These are phyloP conservation scores for Aeoliscus strigatus DNA, from an alignment of 2,797 vertebrate species.

Conservation along the genomic window DNA sequence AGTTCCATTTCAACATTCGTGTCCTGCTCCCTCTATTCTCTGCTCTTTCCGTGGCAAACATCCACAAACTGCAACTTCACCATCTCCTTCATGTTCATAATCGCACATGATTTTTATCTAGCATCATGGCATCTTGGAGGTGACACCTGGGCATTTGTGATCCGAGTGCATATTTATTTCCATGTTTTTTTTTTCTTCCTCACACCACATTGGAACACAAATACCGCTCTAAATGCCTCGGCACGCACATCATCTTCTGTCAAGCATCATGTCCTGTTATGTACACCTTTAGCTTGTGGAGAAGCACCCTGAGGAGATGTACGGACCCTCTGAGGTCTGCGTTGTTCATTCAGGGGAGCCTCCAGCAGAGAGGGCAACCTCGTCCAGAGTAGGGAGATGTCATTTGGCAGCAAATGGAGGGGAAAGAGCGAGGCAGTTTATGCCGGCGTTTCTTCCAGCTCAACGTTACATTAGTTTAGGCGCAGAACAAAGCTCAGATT, in stretches of 20 bases:
- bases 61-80: too few relatives aligned
- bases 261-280: conserved; percentile 12
- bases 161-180: too few relatives aligned
- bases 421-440: conserved; percentile 56
- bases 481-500: conserved; percentile 59
- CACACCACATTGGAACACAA: conserved; percentile 26
- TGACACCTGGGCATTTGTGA: too few relatives aligned
- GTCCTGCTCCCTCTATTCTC: too few relatives aligned
- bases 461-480: conserved; percentile 38
- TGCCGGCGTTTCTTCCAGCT: conserved; percentile 40
- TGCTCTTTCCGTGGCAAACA: too few relatives aligned
- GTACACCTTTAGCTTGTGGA: conserved; percentile 36
- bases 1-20: too few relatives aligned
- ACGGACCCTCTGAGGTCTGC: conserved; percentile 47
- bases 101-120: too few relatives aligned
- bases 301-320: conserved; percentile 40
- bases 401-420: conserved; percentile 73
- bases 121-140: too few relatives aligned
- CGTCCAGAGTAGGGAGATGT: conserved; percentile 49
- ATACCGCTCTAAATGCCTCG: conserved; percentile 25
- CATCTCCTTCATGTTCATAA: too few relatives aligned
- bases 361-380: conserved; percentile 50
- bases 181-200: too few relatives aligned
- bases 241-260: conserved; percentile 20
- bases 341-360: conserved; percentile 62